Evolutionary conservation across 2,888 invertebrate genomes (phyloP), one percentile per base, ranked within the genome.

Genomic region (Ypsolopha sequella): DNA sequence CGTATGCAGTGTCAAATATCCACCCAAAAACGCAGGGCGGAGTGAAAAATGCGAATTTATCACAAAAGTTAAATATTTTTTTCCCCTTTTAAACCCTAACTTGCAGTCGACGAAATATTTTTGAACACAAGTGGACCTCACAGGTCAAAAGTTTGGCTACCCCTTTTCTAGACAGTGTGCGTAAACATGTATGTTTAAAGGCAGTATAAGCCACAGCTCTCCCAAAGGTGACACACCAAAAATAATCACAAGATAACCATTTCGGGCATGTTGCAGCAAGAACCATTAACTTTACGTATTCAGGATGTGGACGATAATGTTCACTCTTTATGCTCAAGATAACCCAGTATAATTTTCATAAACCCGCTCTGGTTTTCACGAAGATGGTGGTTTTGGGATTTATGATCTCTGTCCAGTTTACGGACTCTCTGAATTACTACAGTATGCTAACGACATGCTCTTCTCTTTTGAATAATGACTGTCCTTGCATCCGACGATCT

Each of bases 211-310:
- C 24, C 24, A 24, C 24, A 24, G 24, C 24, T 4, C 4, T 24
- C 24, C 24, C 24, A 24, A 24, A 24, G 24, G 24, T 24, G 24
- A 24, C 24, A 24, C 24, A 14, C 43, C 43, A 43, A 43, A 43
- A 43, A 43, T 43, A 43, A 43, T 24, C 24, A 24, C 24, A 24
- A 24, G 48, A 48, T 36, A 24, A 45, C 53, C 57, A 52, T 57
- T 57, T 54, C 55, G 50, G 55, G 58, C 43, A 54, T 54, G 50
- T 52, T 53, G 55, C 49, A 13, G 24, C 24, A 24, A 24, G 24
- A 24, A 24, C 24, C 24, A 24, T 24, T 24, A 24, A 24, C 36
- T 49, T 43, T 11, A 51, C 10, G 41, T 39, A 34, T 41, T 41
- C 38, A 10, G 41, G n/a, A 33, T n/a, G 10, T 35, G 24, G 10